Percentiles rank a stretch among this genome's conserved stretches.
phyloP scores from a whole-genome alignment of 2,797 vertebrate species.

The Sebastes kiyomatsui region DNA sequence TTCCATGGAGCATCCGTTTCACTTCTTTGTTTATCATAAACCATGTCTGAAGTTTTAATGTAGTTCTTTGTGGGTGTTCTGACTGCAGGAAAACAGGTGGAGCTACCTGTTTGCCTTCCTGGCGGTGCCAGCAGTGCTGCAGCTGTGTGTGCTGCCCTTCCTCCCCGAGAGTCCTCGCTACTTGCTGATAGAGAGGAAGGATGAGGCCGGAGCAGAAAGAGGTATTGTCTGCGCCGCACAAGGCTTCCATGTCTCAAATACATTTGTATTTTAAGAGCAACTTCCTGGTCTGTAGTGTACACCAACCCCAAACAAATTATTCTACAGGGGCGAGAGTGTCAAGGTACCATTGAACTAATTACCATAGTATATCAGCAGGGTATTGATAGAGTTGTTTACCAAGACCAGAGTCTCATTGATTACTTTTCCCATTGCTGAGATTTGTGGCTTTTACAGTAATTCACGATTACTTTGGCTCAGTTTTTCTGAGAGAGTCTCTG shows the following conservation, averaged over 20 bases:
- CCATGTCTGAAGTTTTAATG: neutral
- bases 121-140: conserved; percentile 84
- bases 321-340: neutral
- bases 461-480: neutral
- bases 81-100: conserved; percentile 88
- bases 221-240: conserved; percentile 75
- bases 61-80: conserved; percentile 15
- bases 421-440: neutral
- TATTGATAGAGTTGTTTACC: neutral
- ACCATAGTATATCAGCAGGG: neutral
- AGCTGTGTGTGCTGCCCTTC: conserved; percentile 89
- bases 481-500: neutral
- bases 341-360: neutral
- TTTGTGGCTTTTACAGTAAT: neutral
- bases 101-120: conserved; percentile 89
- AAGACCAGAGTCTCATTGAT: neutral
- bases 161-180: conserved; percentile 94
- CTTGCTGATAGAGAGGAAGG: conserved; percentile 90
- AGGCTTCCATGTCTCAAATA: neutral
- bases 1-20: neutral
- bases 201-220: conserved; percentile 85
- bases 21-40: neutral
- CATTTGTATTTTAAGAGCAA: neutral
- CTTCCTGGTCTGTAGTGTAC: neutral
- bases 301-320: neutral